A percentile compares a stretch with the other conserved stretches of the same genome.
Conservation (phyloP, 2,797 vertebrate species). For the Heterohyrax brucei region DNA sequence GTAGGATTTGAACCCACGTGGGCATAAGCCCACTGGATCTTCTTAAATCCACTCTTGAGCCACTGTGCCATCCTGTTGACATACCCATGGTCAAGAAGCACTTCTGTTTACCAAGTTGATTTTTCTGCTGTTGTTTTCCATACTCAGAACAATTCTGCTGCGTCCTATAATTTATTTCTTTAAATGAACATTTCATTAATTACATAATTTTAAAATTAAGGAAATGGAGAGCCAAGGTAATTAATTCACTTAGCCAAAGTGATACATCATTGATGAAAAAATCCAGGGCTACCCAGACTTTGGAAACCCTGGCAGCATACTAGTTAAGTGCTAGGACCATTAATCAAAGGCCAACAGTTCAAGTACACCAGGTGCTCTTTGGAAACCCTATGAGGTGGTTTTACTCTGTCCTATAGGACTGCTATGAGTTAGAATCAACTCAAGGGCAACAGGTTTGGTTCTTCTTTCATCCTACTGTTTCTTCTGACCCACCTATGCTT, state of each 20-base stretch:
- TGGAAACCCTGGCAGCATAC: too few species aligned
- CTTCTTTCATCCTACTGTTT: not conserved
- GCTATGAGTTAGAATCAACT: too few species aligned
- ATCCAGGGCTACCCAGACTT: not conserved
- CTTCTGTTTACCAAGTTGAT: not conserved
- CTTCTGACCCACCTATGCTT: not conserved
- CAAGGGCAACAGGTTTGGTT: too few species aligned
- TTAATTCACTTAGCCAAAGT: not conserved
- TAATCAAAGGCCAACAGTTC: too few species aligned
- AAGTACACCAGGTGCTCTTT: too few species aligned
- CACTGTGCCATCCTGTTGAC: too few species aligned
- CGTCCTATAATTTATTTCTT: not conserved
- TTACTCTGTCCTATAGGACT: too few species aligned
- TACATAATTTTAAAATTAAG: slow-evolving; percentile 44
- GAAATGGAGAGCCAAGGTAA: not conserved
- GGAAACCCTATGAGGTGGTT: too few species aligned
- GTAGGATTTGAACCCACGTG: too few species aligned
- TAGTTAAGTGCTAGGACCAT: too few species aligned
- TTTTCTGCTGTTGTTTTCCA: not conserved
- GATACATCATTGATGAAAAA: not conserved
- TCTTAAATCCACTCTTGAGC: too few species aligned
- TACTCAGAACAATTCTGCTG: not conserved
- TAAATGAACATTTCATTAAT: not conserved
- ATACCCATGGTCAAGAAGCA: not conserved
- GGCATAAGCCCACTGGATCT: too few species aligned